Evolutionary conservation across 2,797 vertebrate genomes (phyloP), one percentile per base, ranked within the genome.

Genomic region (Oceanodroma leucorhoa): DNA sequence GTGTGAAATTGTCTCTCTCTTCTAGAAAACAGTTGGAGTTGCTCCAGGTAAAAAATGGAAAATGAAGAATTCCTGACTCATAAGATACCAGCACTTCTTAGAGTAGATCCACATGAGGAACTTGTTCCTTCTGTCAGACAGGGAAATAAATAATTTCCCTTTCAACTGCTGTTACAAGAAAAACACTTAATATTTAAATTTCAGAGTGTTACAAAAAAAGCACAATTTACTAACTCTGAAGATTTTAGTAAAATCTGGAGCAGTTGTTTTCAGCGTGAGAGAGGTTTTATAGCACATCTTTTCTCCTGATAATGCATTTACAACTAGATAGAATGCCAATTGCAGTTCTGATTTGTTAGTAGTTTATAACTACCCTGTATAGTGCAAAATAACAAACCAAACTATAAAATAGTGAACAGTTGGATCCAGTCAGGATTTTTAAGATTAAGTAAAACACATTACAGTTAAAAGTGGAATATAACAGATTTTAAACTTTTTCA

Each of bases 171-270:
- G 6, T 7, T 60, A 32, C 2, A 46, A 80, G 5, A 54, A 76
- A 51, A 53, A 17, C 2, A 3, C 2, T 21, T 13, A 58, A 26
- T 57, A 79, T 48, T 69, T 82, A 43, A 77, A 51, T 70, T 14
- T 70, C 1, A 4, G 12, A 2, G 2, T 23, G 22, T n/a, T 66
- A 46, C 12, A 1, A 17, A 27, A 61, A 14, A 9, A 8, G 0
- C 6, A 16, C 2, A 36, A 17, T 71, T 89, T 61, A 21, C 8
- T 83, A 27, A 65, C 40, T 53, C 64, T 24, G 10, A 78, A 58
- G n/a, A 20, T 57, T 57, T 76, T 16, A 9, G 9, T n/a, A 30
- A 82, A 79, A 75, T 36, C 26, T 75, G 34, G 6, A 62, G n/a
- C 10, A 55, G 10, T 5, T 92, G 14, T 2, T 83, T 93, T 83